phyloP scores from a whole-genome alignment of 2,797 vertebrate genomes.

The Eleutherodactylus coqui region DNA sequence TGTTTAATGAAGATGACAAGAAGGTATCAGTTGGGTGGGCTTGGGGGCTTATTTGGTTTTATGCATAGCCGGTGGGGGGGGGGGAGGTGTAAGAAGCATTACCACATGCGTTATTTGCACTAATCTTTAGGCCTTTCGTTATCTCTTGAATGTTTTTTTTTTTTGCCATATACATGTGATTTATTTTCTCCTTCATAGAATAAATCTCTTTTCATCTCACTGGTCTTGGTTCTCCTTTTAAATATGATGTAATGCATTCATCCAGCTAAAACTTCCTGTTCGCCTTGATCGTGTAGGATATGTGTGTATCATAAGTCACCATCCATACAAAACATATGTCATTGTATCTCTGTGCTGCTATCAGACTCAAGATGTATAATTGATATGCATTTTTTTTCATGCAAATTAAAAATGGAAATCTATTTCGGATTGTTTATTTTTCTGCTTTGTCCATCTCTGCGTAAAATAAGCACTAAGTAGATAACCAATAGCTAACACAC shows the following conservation, averaged over 20 bases:
- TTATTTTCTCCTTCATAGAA: slow-evolving; percentile 65
- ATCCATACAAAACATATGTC: slow-evolving; percentile 45
- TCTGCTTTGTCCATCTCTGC: neutral
- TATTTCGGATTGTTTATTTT: slow-evolving; percentile 5
- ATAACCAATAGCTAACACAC: neutral
- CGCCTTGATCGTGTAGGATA: slow-evolving; percentile 49
- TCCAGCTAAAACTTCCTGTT: slow-evolving; percentile 32
- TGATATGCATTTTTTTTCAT: slow-evolving; percentile 62
- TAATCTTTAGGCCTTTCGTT: slow-evolving; percentile 66
- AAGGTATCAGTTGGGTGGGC: neutral
- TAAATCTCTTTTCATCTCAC: slow-evolving; percentile 66
- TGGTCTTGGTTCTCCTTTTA: slow-evolving; percentile 70
- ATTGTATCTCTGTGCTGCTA: slow-evolving; percentile 63
- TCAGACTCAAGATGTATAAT: slow-evolving; percentile 57
- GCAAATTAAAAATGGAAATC: slow-evolving; percentile 61
- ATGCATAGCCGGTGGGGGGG: neutral
- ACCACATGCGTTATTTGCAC: slow-evolving; percentile 80
- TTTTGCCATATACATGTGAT: slow-evolving; percentile 32
- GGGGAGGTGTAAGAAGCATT: slow-evolving; percentile 75
- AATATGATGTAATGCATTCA: slow-evolving; percentile 61
- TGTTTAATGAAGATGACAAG: neutral
- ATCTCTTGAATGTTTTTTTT: slow-evolving; percentile 26
- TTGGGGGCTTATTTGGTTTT: neutral
- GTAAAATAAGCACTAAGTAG: neutral
- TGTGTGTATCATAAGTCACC: slow-evolving; percentile 46